Evolutionary conservation across 2,113 vertebrate species (phyloP).

Genomic region (Dunckerocampus dactyliophorus): DNA sequence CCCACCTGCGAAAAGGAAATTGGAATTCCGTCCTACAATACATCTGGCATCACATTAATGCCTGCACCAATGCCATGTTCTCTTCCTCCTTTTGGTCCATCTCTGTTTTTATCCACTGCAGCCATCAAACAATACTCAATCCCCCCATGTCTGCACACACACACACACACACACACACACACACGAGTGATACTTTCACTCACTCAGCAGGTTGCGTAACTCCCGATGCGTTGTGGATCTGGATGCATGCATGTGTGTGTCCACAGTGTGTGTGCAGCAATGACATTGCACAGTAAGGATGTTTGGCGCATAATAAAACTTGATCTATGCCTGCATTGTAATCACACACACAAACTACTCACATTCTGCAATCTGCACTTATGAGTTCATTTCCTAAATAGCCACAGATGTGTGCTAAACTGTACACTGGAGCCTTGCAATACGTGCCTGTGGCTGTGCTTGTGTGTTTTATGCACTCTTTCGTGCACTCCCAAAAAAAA

Average conservation of each 20-base stretch:
- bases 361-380: constrained; percentile 43
- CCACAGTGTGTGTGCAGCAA: constrained; percentile 32
- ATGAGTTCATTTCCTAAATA: constrained; percentile 38
- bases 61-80: constrained; percentile 41
- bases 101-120: constrained; percentile 34
- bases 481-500: constrained; percentile 26
- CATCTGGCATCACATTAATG: constrained; percentile 55
- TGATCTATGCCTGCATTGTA: constrained; percentile 67
- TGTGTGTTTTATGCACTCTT: constrained; percentile 11
- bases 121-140: constrained; percentile 27
- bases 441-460: background rate
- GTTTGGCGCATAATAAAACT: constrained; percentile 73
- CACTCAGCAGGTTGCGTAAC: constrained; percentile 68
- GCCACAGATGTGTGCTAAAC: constrained; percentile 21
- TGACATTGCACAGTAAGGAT: constrained; percentile 68
- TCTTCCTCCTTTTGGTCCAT: constrained; percentile 20
- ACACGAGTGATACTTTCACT: constrained; percentile 37
- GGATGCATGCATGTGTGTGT: constrained; percentile 37
- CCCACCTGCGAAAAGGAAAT: constrained; percentile 53
- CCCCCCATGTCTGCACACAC: background rate
- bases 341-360: constrained; percentile 37
- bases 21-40: constrained; percentile 56
- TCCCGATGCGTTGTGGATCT: constrained; percentile 60
- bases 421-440: background rate
- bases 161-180: constrained; percentile 18